Conservation (phyloP, 2,113 vertebrate genomes). For the Camarhynchus parvulus region DNA sequence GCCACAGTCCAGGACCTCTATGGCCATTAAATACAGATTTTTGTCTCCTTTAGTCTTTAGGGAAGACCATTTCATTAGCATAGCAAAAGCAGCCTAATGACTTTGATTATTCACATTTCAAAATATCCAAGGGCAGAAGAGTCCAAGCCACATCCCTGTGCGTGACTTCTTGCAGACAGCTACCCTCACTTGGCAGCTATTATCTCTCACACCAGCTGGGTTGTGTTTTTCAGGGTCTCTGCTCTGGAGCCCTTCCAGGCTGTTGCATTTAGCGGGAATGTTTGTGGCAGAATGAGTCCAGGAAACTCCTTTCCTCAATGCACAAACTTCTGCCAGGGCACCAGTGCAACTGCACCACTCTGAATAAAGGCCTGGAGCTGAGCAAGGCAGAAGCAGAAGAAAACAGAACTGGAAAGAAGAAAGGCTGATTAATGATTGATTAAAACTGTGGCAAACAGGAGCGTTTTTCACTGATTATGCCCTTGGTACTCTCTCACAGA, state of each 20-base stretch:
- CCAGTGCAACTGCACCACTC: background rate
- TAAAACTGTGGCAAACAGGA: background rate
- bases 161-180: background rate
- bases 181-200: background rate
- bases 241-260: conserved; percentile 22
- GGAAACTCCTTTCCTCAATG: background rate
- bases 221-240: conserved; percentile 46
- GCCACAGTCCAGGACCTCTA: background rate
- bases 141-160: background rate
- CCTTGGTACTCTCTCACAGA: background rate
- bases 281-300: background rate
- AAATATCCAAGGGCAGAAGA: background rate
- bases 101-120: background rate
- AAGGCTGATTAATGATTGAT: background rate
- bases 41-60: background rate
- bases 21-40: background rate
- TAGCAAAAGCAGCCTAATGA: background rate
- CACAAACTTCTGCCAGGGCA: background rate
- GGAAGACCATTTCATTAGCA: background rate
- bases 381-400: background rate
- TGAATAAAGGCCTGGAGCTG: background rate
- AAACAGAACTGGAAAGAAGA: background rate
- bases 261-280: background rate
- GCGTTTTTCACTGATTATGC: background rate
- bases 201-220: conserved; percentile 48